Evolutionary conservation across 2,888 invertebrate species (phyloP), one percentile per base, ranked within the genome.

Genomic region (Lutraria lutraria): DNA sequence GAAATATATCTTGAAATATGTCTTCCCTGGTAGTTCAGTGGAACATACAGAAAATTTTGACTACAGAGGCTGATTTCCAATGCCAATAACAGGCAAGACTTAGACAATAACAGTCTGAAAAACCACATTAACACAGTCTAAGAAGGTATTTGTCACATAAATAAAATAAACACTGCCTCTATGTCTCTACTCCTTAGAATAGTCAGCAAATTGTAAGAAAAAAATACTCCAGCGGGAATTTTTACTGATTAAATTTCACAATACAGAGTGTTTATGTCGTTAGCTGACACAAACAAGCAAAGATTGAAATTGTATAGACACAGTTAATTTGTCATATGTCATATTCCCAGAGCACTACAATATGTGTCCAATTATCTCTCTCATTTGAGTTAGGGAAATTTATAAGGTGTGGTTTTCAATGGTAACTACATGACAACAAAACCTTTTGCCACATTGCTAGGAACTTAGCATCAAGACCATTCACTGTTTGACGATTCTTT

Each of bases 211-310:
- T 68, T 43, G 25, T 25, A 12, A 25, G 63, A 25, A 68, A 68
- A 68, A 6, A 31, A 16, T 31, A 12, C 76, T 76, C 76, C 76
- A 12, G 34, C 3, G 0, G 76, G 76, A 76, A n/a, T 34, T n/a
- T 76, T 13, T n/a, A 2, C 31, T 76, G 76, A 76, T 76, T 76
- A 76, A 31, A 76, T 76, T 76, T 76, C 76, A 76, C 76, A 76
- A 76, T 76, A 31, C 76, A 31, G 76, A 76, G 76, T 34, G 76
- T 76, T 19, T 4, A 25, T 31, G 34, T 76, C 76, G 31, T 31
- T 34, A 76, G 76, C 76, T 76, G 34, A 34, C 31, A 16, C 31
- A 8, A 13, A 31, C 76, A 34, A 72, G 15, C 16, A 31, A 31
- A 34, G 34, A 31, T 16, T 34, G 76, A 8, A 76, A 34, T 34